These are phyloP conservation scores for Drosophila setosimentum DNA, from an alignment of 2,888 invertebrate species.

Conservation along the genomic window DNA sequence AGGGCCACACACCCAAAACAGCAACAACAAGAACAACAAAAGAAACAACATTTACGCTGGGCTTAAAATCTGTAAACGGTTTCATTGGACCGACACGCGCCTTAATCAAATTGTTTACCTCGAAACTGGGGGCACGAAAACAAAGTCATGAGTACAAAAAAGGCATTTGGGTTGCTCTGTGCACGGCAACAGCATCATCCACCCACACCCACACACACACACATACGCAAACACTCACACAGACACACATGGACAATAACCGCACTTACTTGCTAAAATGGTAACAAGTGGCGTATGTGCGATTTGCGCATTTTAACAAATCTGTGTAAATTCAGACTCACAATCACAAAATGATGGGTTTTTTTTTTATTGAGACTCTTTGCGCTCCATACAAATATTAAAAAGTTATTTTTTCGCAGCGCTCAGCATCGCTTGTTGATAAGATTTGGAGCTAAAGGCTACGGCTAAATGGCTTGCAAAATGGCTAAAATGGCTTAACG, in stretches of 20 bases:
- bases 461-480: slow-evolving; percentile 32
- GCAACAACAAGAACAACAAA: background rate
- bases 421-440: slow-evolving; percentile 44
- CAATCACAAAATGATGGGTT: slow-evolving; percentile 22
- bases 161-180: slow-evolving; percentile 12
- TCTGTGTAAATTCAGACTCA: slow-evolving; percentile 56
- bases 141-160: slow-evolving; percentile 57
- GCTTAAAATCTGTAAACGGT: slow-evolving; percentile 24
- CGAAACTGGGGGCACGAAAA: slow-evolving; percentile 51
- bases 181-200: slow-evolving; percentile 31
- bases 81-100: slow-evolving; percentile 57
- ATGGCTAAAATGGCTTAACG: slow-evolving; percentile 17
- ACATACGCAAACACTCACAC: slow-evolving; percentile 1
- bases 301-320: slow-evolving; percentile 72
- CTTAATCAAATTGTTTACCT: slow-evolving; percentile 69
- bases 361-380: slow-evolving; percentile 10
- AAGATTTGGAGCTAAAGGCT: slow-evolving; percentile 46
- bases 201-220: background rate
- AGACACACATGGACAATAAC: slow-evolving; percentile 2
- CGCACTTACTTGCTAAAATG: slow-evolving; percentile 62
- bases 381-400: slow-evolving; percentile 53
- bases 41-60: background rate
- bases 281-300: slow-evolving; percentile 69
- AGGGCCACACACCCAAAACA: background rate
- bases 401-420: slow-evolving; percentile 57